Evolutionary conservation across 2,888 invertebrate genomes (phyloP).

Genomic region (Steromphala cineraria): DNA sequence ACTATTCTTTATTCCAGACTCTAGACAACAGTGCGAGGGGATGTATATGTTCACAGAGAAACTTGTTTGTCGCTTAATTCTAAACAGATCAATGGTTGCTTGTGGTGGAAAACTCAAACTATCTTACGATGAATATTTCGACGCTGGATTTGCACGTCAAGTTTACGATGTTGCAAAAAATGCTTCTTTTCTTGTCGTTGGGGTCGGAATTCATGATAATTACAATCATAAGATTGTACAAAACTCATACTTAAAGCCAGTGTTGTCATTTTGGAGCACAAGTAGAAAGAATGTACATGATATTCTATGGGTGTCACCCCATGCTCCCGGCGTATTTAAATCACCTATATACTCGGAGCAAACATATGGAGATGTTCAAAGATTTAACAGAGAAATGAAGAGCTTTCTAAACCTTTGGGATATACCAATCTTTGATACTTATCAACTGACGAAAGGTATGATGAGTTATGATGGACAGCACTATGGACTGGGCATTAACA

Average conservation of each 20-base stretch:
- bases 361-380: constrained; percentile 20
- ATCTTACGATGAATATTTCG: neutral
- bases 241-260: neutral
- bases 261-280: neutral
- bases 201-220: constrained; percentile 32
- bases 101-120: neutral
- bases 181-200: constrained; percentile 22
- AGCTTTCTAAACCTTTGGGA: neutral
- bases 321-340: constrained; percentile 37
- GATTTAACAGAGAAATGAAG: constrained; percentile 25
- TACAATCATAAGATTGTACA: constrained; percentile 6
- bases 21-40: constrained; percentile 1
- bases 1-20: neutral
- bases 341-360: constrained; percentile 28
- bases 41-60: constrained; percentile 35
- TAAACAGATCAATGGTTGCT: neutral
- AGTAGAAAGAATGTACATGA: neutral
- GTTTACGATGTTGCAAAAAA: neutral
- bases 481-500: constrained; percentile 36
- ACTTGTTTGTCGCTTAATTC: constrained; percentile 20
- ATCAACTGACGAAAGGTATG: constrained; percentile 33
- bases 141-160: neutral
- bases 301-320: constrained; percentile 32
- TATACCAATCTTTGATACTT: constrained; percentile 35
- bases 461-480: constrained; percentile 39